Base-by-base conservation (phyloP, 2,888 invertebrate species). In the Tachina lurida region DNA sequence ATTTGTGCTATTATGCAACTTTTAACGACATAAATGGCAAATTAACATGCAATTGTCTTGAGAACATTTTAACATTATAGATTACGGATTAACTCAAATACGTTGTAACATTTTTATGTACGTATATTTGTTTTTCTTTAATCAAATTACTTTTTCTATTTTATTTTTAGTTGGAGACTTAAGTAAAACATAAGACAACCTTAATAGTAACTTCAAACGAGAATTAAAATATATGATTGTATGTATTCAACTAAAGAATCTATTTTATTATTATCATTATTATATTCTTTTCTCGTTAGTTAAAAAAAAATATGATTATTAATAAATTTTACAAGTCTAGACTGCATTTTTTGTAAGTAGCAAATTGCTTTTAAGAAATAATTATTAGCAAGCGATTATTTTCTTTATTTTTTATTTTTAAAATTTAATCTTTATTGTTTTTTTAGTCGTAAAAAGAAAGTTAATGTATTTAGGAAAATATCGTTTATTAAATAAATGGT, bases 151-250 rank as follows among this genome's bases (percentile, higher is more conserved):
- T 60, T 74, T 67, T 68, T 79, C 47, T 76, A 67, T 83, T 84
- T 70, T 82, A 76, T 84, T 80, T 84, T 60, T 84, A 87, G 81
- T 82, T 81, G 84, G 74, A 70, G 84, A 87, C 78, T 78, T 87
- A 75, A 84, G 70, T 82, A 81, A 81, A 85, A 58, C 74, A 19
- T 81, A 81, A 74, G n/a, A 43, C 45, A 62, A 63, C 60, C 19
- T 54, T 62, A 78, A 43, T 45, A 31, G 31, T 7, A 31, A 68
- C 80, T 70, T 65, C 49, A 84, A 77, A 68, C 9, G 13, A 79
- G 68, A 52, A 22, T 73, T 75, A 74, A 54, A 45, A 62, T 45
- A 12, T 71, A n/a, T 70, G 47, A 78, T 70, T 68, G 54, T 68
- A 68, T 65, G 41, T 70, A 68, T 70, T 81, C n/a, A 80, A 81